Percentiles rank a stretch among this genome's conserved stretches.
Conservation (phyloP, 1,140 invertebrate species). For the Pantala flavescens region DNA sequence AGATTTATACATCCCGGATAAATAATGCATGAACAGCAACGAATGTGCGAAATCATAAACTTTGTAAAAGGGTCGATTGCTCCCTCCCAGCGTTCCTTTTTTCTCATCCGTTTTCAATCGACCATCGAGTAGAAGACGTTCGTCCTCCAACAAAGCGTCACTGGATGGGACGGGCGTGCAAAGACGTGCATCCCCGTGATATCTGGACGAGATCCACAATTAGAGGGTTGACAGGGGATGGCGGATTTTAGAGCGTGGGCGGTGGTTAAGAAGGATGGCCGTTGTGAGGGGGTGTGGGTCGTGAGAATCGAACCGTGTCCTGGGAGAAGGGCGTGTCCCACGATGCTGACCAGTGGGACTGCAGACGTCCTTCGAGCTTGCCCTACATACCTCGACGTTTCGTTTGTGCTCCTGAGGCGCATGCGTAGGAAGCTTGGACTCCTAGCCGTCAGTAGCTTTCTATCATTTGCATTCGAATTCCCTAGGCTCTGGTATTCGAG, state of each 20-base stretch:
- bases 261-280: neutral
- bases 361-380: neutral
- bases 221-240: neutral
- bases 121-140: too few relatives aligned
- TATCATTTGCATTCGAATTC: conserved; percentile 3
- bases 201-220: too few relatives aligned
- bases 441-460: neutral
- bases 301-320: neutral
- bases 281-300: neutral
- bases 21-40: too few relatives aligned
- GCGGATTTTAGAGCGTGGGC: neutral
- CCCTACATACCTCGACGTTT: neutral
- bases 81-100: too few relatives aligned
- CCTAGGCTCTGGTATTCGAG: neutral
- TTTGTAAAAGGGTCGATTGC: too few relatives aligned
- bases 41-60: too few relatives aligned
- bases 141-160: too few relatives aligned
- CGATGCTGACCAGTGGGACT: neutral
- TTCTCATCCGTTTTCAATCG: too few relatives aligned
- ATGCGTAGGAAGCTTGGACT: neutral
- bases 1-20: too few relatives aligned
- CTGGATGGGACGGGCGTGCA: too few relatives aligned
- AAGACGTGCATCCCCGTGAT: too few relatives aligned
- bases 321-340: neutral
- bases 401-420: too few relatives aligned